phyloP scores from a whole-genome alignment of 1,140 invertebrate species.

The Psix sp. region DNA sequence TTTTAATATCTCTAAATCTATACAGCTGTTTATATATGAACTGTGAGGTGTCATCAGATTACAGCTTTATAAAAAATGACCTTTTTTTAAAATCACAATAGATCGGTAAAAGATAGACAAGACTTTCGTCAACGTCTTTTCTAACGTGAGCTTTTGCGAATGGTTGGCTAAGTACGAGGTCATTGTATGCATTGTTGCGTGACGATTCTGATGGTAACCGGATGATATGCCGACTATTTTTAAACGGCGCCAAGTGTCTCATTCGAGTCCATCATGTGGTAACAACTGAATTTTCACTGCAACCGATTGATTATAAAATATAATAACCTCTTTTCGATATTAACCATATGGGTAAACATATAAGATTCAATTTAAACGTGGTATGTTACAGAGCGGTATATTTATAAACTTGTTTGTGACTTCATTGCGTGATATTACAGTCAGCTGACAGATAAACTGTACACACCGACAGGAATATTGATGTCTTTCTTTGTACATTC shows the following conservation, averaged over 20 bases:
- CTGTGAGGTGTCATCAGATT: constrained; percentile 55
- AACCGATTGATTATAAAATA: constrained; percentile 36
- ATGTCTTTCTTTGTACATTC: too few species aligned
- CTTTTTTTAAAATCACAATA: constrained; percentile 51
- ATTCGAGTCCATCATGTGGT: constrained; percentile 40
- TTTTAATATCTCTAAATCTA: too few species aligned
- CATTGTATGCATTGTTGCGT: constrained; percentile 67
- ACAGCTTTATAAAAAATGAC: constrained; percentile 52
- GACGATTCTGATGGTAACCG: constrained; percentile 63
- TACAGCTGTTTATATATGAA: too few species aligned
- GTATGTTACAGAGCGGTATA: too few species aligned
- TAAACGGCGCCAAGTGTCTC: constrained; percentile 58
- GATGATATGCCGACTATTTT: constrained; percentile 58
- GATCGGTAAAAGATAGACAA: constrained; percentile 54
- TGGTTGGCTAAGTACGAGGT: constrained; percentile 63
- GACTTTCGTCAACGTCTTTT: constrained; percentile 58
- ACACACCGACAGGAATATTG: too few species aligned
- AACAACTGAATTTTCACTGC: constrained; percentile 46
- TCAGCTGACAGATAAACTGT: too few species aligned
- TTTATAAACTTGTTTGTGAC: too few species aligned
- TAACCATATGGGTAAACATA: too few species aligned
- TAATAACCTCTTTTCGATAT: too few species aligned
- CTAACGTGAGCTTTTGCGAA: constrained; percentile 59
- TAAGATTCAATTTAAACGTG: too few species aligned
- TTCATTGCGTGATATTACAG: too few species aligned